Base-by-base conservation (phyloP, 2,888 invertebrate genomes). In the Fragum sueziense region DNA sequence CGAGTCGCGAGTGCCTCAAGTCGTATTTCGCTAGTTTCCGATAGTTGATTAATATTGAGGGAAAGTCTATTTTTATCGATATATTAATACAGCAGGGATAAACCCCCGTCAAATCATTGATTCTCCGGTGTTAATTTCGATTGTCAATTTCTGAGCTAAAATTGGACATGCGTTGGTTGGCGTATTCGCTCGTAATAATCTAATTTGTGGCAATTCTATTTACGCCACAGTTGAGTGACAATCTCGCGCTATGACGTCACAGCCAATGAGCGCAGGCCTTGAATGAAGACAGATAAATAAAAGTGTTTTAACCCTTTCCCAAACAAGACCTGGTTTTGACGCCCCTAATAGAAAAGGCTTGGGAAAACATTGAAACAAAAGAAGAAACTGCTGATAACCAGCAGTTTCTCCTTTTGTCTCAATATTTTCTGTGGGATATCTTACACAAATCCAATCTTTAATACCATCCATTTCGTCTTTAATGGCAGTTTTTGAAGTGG, bases 41-140 rank as follows among this genome's bases (percentile, higher is more conserved):
- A 65, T 65, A 65, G 2, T 27, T 65, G 65, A 61, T 61, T 61
- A n/a, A 61, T 61, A 61, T 61, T 20, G 61, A 61, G 29, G 25
- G 33, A 31, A 37, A 9, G 41, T 65, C 65, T 65, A 65, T 65
- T 65, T 62, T 65, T 65, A 65, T 65, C 65, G n/a, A 34, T n/a
- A 34, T 65, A 65, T 65, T 41, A 65, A 65, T 65, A 41, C 65
- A 34, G 41, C 25, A n/a, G 27, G 41, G 25, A n/a, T 65, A 65
- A 65, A 65, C 65, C 37, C 33, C 33, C 22, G 65, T 65, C 65
- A 65, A 41, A 22, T 37, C n/a, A 65, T 65, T 41, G 65, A 65
- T 65, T 62, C 33, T 62, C 33, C 41, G 41, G 27, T 22, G 37
- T 41, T 41, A 41, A 65, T 65, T 65, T 65, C 65, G 17, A 65